A percentile compares a stretch with the other conserved stretches of the same genome.
These are phyloP conservation scores for Cyrtodaria siliqua DNA, from an alignment of 2,888 invertebrate genomes.

Conservation along the genomic window DNA sequence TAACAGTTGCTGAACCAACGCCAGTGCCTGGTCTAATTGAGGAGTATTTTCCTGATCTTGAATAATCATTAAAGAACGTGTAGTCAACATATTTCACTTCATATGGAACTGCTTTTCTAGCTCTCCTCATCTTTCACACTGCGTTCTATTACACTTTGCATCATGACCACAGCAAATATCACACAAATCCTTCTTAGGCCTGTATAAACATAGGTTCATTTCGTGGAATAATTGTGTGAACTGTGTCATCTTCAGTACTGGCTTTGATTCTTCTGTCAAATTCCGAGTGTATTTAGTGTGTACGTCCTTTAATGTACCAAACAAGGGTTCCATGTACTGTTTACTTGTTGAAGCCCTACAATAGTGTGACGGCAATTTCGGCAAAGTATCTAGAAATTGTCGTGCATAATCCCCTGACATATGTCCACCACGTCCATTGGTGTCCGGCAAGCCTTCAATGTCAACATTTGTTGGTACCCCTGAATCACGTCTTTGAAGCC, in stretches of 20 bases:
- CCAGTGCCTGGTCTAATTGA: too few relatives aligned
- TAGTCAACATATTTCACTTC: too few relatives aligned
- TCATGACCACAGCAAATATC: conserved; percentile 4
- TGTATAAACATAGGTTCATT: conserved; percentile 1
- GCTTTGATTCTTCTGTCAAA: neutral
- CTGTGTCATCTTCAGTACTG: neutral
- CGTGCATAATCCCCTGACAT: neutral
- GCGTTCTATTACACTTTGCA: too few relatives aligned
- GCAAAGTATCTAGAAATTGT: conserved; percentile 2
- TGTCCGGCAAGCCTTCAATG: too few relatives aligned
- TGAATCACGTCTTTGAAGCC: conserved; percentile 1
- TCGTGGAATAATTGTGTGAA: neutral
- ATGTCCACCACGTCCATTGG: too few relatives aligned
- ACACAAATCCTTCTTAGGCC: neutral
- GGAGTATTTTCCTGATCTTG: too few relatives aligned
- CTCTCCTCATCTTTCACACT: too few relatives aligned
- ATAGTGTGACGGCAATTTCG: conserved; percentile 47
- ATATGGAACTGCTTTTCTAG: too few relatives aligned
- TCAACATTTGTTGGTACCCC: too few relatives aligned
- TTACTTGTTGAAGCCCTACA: conserved; percentile 31
- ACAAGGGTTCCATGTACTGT: conserved; percentile 28
- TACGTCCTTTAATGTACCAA: neutral
- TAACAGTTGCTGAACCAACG: too few relatives aligned
- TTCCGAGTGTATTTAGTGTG: neutral
- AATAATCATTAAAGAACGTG: too few relatives aligned